Conservation (phyloP, 2,797 vertebrate species). For the Leuciscus waleckii region DNA sequence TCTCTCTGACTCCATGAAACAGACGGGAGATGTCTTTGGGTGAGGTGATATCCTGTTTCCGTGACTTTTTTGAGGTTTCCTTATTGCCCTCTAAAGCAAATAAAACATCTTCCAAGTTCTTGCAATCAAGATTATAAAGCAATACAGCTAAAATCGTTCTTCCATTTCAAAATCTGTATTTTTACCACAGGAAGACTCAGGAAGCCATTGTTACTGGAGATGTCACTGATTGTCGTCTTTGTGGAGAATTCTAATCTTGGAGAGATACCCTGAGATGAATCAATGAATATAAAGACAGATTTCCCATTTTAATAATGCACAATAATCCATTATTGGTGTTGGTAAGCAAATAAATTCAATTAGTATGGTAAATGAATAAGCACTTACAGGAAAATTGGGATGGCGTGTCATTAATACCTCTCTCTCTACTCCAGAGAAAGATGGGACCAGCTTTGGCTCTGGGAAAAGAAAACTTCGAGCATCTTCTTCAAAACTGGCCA, state of each 20-base stretch:
- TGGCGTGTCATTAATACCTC: constrained; percentile 81
- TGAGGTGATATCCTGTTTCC: constrained; percentile 55
- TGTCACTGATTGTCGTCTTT: constrained; percentile 82
- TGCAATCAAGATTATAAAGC: background rate
- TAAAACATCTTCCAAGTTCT: constrained; percentile 3
- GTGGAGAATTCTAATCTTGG: constrained; percentile 86
- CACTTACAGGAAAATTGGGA: constrained; percentile 78
- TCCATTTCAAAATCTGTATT: constrained; percentile 1
- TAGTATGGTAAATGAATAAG: background rate
- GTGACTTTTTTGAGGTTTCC: constrained; percentile 58
- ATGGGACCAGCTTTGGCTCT: constrained; percentile 79
- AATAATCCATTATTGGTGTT: background rate
- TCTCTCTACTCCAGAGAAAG: constrained; percentile 74
- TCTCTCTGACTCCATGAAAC: constrained; percentile 50
- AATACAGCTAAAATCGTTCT: background rate
- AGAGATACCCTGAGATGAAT: constrained; percentile 78
- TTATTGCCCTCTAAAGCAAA: constrained; percentile 67
- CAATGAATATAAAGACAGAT: constrained; percentile 15
- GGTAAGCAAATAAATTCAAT: background rate
- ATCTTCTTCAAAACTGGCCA: constrained; percentile 81
- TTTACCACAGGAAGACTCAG: constrained; percentile 66
- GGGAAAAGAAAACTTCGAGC: constrained; percentile 82
- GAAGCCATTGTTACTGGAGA: constrained; percentile 67
- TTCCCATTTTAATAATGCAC: background rate
- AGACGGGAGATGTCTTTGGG: constrained; percentile 52